Evolutionary conservation across 2,888 invertebrate genomes (phyloP).

Genomic region (Acutogordius australiensis): DNA sequence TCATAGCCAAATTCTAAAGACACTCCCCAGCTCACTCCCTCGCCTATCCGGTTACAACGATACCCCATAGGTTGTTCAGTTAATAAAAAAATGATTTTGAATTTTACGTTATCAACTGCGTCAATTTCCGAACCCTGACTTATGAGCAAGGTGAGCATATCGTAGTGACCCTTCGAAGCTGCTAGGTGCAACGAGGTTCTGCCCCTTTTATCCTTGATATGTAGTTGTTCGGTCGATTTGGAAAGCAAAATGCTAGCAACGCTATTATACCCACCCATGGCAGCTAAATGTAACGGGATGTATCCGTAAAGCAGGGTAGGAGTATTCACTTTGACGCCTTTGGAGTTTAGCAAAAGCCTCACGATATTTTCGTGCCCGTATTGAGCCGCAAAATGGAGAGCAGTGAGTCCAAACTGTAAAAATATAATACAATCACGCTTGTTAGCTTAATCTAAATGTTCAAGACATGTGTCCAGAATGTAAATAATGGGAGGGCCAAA

Average conservation of each 20-base stretch:
- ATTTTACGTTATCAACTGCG: conserved; percentile 56
- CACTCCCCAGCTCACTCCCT: too few species aligned
- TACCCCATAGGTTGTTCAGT: too few species aligned
- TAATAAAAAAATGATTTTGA: too few species aligned
- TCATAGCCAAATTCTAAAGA: too few species aligned
- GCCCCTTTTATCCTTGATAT: conserved; percentile 52
- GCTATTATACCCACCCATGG: conserved; percentile 80
- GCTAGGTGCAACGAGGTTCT: conserved; percentile 87
- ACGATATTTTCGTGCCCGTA: conserved; percentile 95
- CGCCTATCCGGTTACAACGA: too few species aligned
- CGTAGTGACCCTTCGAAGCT: conserved; percentile 76
- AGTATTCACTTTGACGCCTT: conserved; percentile 87
- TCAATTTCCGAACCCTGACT: conserved; percentile 97
- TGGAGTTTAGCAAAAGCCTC: conserved; percentile 64
- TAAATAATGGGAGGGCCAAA: too few species aligned
- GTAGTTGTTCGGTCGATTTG: conserved; percentile 65
- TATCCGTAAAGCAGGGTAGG: conserved; percentile 25
- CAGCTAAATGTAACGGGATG: conserved; percentile 66
- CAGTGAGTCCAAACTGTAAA: conserved; percentile 75
- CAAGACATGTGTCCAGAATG: too few species aligned
- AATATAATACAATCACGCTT: too few species aligned
- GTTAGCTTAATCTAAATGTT: too few species aligned
- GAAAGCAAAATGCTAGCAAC: conserved; percentile 82
- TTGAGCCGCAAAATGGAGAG: conserved; percentile 76
- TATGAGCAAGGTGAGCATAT: conserved; percentile 84